Conservation (phyloP, 35 echinoderm and acorn worm genomes). For the Amphiura filiformis region DNA sequence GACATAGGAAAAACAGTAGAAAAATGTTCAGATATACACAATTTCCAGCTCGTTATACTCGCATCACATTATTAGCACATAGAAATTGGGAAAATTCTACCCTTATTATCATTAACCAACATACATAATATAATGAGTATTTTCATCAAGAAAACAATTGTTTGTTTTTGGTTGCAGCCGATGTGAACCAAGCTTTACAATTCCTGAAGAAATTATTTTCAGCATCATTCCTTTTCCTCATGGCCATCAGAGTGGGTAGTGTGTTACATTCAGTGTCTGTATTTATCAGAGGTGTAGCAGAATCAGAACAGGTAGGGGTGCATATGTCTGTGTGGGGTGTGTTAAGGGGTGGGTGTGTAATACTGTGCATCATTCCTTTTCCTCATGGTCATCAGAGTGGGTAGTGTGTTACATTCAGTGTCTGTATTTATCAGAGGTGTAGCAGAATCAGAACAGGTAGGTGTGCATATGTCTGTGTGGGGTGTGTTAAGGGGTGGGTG, state of each 20-base stretch:
- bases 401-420: constrained; percentile 33
- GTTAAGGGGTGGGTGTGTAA: too few relatives aligned
- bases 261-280: constrained; percentile 35
- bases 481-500: too few relatives aligned
- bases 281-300: constrained; percentile 21
- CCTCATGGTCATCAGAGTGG: constrained; percentile 28
- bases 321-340: too few relatives aligned
- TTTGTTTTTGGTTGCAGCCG: constrained; percentile 28
- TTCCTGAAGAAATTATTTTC: constrained; percentile 48
- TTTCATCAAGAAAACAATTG: too few relatives aligned
- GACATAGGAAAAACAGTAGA: too few relatives aligned
- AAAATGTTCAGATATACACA: too few relatives aligned
- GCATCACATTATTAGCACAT: too few relatives aligned
- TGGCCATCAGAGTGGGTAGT: constrained; percentile 35
- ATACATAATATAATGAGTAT: too few relatives aligned
- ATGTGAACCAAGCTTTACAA: constrained; percentile 29
- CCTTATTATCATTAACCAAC: too few relatives aligned
- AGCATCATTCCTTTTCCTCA: constrained; percentile 43
- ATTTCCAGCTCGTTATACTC: too few relatives aligned
- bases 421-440: constrained; percentile 31
- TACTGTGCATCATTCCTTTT: constrained; percentile 48
- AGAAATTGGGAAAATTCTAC: too few relatives aligned
- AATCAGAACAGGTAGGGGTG: constrained; percentile 2
- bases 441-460: constrained; percentile 10
- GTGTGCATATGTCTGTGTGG: too few relatives aligned